These are phyloP conservation scores for Paratrypauchen microcephalus DNA, from an alignment of 2,797 vertebrate genomes.

Conservation along the genomic window DNA sequence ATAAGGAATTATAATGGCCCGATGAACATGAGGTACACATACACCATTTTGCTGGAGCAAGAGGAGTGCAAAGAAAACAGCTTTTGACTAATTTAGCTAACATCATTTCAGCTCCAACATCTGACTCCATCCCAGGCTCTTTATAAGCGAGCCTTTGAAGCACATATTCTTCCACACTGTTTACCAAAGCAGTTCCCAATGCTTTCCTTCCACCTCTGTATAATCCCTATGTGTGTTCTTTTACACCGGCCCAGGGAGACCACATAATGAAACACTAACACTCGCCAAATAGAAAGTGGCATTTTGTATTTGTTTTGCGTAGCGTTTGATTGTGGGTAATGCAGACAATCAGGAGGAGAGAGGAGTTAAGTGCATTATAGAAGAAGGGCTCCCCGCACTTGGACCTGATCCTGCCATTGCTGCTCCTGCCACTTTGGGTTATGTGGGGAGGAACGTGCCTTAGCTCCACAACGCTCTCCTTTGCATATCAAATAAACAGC, in stretches of 20 bases:
- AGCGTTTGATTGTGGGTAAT: constrained; percentile 71
- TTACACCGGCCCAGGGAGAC: constrained; percentile 44
- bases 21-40: not conserved
- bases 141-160: constrained; percentile 32
- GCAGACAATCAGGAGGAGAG: constrained; percentile 77
- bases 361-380: constrained; percentile 82
- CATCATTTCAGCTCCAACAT: not conserved
- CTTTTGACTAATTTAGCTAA: not conserved
- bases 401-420: constrained; percentile 73
- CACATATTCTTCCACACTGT: constrained; percentile 55
- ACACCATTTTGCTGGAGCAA: not conserved
- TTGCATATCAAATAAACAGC: constrained; percentile 83
- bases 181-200: constrained; percentile 59
- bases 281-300: constrained; percentile 78
- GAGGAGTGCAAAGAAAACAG: not conserved
- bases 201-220: constrained; percentile 55
- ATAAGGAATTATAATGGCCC: not conserved
- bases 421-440: constrained; percentile 81
- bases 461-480: constrained; percentile 75
- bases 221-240: constrained; percentile 63
- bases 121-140: not conserved
- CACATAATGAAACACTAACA: constrained; percentile 74
- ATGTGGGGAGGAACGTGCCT: constrained; percentile 80
- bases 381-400: constrained; percentile 74
- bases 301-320: constrained; percentile 76